These are phyloP conservation scores for Oreochromis spilurus DNA, from an alignment of 2,113 vertebrate species.

Conservation along the genomic window DNA sequence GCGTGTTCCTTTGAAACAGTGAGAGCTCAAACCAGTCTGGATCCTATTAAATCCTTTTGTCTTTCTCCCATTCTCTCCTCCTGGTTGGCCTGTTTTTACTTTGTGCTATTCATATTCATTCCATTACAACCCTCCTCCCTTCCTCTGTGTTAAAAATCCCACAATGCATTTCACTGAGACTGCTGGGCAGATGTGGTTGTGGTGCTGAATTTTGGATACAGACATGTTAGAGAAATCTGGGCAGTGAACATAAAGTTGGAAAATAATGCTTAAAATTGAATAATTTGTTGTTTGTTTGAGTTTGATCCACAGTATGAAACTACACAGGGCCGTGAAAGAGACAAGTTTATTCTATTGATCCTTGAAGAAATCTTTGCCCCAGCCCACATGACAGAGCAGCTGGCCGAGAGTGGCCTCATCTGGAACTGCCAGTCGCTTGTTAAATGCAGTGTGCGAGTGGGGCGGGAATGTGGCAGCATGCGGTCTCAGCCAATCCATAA, in stretches of 20 bases:
- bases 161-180: conserved; percentile 57
- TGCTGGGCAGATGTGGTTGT: conserved; percentile 63
- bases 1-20: conserved; percentile 45
- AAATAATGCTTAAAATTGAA: not conserved
- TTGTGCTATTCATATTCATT: conserved; percentile 66
- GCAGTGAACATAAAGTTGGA: not conserved
- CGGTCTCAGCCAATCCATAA: conserved; percentile 32
- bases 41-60: conserved; percentile 56
- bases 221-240: not conserved
- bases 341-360: conserved; percentile 19
- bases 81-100: conserved; percentile 56
- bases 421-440: conserved; percentile 56
- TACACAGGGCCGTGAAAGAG: not conserved
- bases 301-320: not conserved
- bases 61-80: conserved; percentile 47
- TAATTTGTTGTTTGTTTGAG: not conserved
- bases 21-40: conserved; percentile 44
- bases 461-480: conserved; percentile 40
- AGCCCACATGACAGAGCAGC: conserved; percentile 48
- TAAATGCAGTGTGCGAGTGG: conserved; percentile 34
- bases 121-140: conserved; percentile 19
- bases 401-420: conserved; percentile 46
- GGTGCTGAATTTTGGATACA: not conserved
- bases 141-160: conserved; percentile 30
- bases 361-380: not conserved